A percentile compares a stretch with the other conserved stretches of the same genome.
Conservation (phyloP, 2,797 vertebrate species). For the Eidolon dupreanum region DNA sequence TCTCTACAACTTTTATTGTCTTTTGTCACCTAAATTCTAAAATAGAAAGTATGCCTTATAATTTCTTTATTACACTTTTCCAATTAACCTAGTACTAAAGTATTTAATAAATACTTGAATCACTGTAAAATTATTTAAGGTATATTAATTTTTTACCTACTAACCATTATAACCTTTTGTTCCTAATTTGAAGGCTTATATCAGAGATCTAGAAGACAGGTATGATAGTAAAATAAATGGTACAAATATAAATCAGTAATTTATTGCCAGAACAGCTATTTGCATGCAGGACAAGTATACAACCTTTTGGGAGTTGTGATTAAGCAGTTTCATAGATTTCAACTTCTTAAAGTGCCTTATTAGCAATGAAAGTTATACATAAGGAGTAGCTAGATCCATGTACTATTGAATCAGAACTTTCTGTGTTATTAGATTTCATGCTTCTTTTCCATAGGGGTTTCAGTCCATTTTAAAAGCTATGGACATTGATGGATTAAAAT, state of each 20-base stretch:
- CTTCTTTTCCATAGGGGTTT: not conserved
- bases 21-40: slow-evolving; percentile 7
- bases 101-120: slow-evolving; percentile 21
- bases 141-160: not conserved
- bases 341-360: slow-evolving; percentile 5
- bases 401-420: not conserved
- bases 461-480: not conserved
- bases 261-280: not conserved
- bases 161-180: not conserved
- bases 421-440: not conserved
- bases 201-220: not conserved
- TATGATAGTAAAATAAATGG: not conserved
- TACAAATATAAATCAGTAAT: not conserved
- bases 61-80: slow-evolving; percentile 1
- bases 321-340: not conserved
- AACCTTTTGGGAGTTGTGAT: not conserved
- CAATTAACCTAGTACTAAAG: not conserved
- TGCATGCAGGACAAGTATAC: not conserved
- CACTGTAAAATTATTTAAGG: slow-evolving; percentile 31
- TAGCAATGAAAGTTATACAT: not conserved
- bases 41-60: not conserved
- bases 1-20: not conserved
- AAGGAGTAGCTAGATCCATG: not conserved
- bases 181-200: not conserved
- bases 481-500: slow-evolving; percentile 27